Percentiles rank a stretch among this genome's conserved stretches.
Conservation (phyloP, 92 coral and sea anemone species). For the Actinernus sp. region DNA sequence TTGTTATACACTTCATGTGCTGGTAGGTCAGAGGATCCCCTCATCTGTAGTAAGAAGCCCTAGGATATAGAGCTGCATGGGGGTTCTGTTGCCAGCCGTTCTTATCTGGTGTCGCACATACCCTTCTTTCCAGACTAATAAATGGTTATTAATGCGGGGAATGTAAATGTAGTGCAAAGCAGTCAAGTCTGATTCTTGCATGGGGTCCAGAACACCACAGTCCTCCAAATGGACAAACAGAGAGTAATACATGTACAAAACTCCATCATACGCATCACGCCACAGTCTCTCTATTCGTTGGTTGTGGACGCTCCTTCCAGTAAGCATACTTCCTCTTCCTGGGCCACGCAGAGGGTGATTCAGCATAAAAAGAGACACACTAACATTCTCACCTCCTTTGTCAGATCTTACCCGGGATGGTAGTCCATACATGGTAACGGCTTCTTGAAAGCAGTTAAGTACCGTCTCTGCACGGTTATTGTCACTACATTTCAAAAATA, state of each 20-base stretch:
- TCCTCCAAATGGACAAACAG: slow-evolving; percentile 60
- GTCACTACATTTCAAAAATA: too few relatives aligned
- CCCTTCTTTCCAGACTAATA: slow-evolving; percentile 54
- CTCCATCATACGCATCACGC: slow-evolving; percentile 64
- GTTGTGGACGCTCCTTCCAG: too few relatives aligned
- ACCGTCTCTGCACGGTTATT: too few relatives aligned
- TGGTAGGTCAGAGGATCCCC: slow-evolving; percentile 44
- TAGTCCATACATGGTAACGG: too few relatives aligned
- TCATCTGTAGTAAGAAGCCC: too few relatives aligned
- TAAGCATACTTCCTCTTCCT: too few relatives aligned
- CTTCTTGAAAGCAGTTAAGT: too few relatives aligned
- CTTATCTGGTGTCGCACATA: slow-evolving; percentile 63
- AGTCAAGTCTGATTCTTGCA: slow-evolving; percentile 37
- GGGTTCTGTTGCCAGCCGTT: slow-evolving; percentile 76
- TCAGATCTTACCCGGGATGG: too few relatives aligned
- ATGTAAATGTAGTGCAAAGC: slow-evolving; percentile 46
- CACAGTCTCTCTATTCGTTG: slow-evolving; percentile 67
- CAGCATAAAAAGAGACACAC: too few relatives aligned
- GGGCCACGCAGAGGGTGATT: too few relatives aligned
- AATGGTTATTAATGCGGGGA: slow-evolving; percentile 46
- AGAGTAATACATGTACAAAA: slow-evolving; percentile 51
- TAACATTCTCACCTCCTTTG: too few relatives aligned
- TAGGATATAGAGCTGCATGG: too few relatives aligned
- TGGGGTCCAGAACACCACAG: slow-evolving; percentile 53
- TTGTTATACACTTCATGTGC: slow-evolving; percentile 34